phyloP scores from a whole-genome alignment of 2,113 vertebrate genomes.

The Zosterops hypoxanthus region DNA sequence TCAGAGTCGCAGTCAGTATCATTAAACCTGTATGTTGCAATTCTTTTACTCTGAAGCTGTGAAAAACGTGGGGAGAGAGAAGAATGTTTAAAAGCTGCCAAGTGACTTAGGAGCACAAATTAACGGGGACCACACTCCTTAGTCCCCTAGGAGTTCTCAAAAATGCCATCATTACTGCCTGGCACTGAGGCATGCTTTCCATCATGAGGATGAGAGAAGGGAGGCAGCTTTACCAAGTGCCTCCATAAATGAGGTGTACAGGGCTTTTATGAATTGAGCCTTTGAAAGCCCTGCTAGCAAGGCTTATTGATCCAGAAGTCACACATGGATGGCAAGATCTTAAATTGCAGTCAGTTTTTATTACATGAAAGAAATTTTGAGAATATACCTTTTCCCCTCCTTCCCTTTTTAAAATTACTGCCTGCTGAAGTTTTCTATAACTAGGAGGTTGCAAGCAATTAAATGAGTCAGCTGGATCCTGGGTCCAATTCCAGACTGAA shows the following conservation, averaged over 20 bases:
- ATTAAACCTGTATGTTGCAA: background rate
- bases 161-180: slow-evolving; percentile 7
- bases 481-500: background rate
- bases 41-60: background rate
- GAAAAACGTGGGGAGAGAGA: background rate
- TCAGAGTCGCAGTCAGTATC: background rate
- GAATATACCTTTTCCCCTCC: background rate
- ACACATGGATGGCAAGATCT: slow-evolving; percentile 2
- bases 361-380: slow-evolving; percentile 50
- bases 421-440: slow-evolving; percentile 33
- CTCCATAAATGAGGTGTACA: background rate
- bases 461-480: slow-evolving; percentile 23
- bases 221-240: background rate
- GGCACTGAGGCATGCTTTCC: background rate
- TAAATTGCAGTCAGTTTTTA: slow-evolving; percentile 68
- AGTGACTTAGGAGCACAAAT: slow-evolving; percentile 21
- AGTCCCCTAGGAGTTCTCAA: background rate
- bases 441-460: background rate
- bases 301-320: slow-evolving; percentile 62
- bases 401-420: slow-evolving; percentile 7
- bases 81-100: background rate
- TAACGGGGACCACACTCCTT: background rate
- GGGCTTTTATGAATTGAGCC: slow-evolving; percentile 25
- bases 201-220: background rate
- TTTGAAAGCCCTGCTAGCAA: slow-evolving; percentile 44